phyloP scores from a whole-genome alignment of 1,140 invertebrate species.

The Choristoneura fumiferana region DNA sequence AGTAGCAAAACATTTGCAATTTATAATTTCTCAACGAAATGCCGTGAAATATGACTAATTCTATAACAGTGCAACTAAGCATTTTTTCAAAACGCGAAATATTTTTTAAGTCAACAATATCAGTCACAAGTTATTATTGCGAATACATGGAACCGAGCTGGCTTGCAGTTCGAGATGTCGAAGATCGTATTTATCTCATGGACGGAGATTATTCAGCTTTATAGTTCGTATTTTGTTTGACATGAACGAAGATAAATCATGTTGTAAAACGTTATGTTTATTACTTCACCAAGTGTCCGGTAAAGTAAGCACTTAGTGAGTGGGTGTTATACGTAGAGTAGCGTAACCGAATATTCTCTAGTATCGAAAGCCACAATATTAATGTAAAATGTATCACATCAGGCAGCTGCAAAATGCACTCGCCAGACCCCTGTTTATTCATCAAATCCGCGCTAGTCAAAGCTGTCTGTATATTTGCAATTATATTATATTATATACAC shows the following conservation, averaged over 20 bases:
- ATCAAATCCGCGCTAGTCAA: not conserved
- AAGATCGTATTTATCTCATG: conserved; percentile 41
- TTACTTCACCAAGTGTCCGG: not conserved
- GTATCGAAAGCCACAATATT: conserved; percentile 13
- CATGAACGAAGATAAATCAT: not conserved
- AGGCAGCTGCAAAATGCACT: not conserved
- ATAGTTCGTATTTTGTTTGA: not conserved
- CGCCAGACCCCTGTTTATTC: conserved; percentile 10
- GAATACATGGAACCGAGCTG: not conserved
- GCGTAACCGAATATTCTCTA: conserved; percentile 19
- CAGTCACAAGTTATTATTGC: not conserved
- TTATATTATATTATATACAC: no score
- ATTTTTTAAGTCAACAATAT: not conserved
- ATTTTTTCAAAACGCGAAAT: not conserved
- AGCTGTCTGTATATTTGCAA: not conserved
- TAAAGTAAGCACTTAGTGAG: conserved; percentile 20
- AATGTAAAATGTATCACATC: conserved; percentile 6
- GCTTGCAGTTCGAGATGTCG: conserved; percentile 1
- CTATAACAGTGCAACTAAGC: conserved; percentile 6
- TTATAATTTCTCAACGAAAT: not conserved
- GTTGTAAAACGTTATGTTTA: not conserved
- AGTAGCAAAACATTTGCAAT: not conserved
- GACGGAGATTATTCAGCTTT: conserved; percentile 51
- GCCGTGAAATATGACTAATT: not conserved
- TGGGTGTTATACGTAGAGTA: conserved; percentile 30